phyloP scores from a whole-genome alignment of 1,140 invertebrate genomes.

The Papilio machaon region DNA sequence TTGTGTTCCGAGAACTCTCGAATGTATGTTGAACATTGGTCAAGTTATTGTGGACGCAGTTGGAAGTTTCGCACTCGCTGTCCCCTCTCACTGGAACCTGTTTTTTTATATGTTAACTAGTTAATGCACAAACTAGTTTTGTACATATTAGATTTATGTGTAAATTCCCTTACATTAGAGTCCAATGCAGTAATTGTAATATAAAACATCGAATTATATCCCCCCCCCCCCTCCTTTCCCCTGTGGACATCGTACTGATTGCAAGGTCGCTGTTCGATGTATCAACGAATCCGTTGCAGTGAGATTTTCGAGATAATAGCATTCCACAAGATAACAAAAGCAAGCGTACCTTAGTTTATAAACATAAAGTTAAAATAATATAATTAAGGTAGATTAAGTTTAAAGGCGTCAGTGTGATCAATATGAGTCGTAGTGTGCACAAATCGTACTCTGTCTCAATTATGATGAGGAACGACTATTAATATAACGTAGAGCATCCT shows the following conservation, averaged over 20 bases:
- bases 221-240: conserved; percentile 46
- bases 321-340: conserved; percentile 76
- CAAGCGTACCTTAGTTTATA: conserved; percentile 65
- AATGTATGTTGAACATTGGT: conserved; percentile 52
- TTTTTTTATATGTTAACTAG: conserved; percentile 65
- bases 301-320: conserved; percentile 72
- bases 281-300: conserved; percentile 53
- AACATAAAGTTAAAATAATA: conserved; percentile 61
- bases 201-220: conserved; percentile 75
- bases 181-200: conserved; percentile 67
- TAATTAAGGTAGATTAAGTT: conserved; percentile 68
- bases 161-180: conserved; percentile 73
- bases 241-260: conserved; percentile 77
- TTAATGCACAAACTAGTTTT: conserved; percentile 79
- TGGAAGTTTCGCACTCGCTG: conserved; percentile 32
- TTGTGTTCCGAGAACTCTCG: conserved; percentile 54
- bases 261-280: conserved; percentile 59
- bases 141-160: conserved; percentile 80
- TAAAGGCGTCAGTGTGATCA: conserved; percentile 79
- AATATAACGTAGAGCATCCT: conserved; percentile 71
- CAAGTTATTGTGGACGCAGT: conserved; percentile 42
- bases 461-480: conserved; percentile 67
- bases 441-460: conserved; percentile 71
- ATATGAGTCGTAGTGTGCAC: conserved; percentile 75
- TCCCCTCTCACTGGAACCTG: conserved; percentile 43